Conservation (phyloP, 2,113 vertebrate genomes). For the Lipotes vexillifer region DNA sequence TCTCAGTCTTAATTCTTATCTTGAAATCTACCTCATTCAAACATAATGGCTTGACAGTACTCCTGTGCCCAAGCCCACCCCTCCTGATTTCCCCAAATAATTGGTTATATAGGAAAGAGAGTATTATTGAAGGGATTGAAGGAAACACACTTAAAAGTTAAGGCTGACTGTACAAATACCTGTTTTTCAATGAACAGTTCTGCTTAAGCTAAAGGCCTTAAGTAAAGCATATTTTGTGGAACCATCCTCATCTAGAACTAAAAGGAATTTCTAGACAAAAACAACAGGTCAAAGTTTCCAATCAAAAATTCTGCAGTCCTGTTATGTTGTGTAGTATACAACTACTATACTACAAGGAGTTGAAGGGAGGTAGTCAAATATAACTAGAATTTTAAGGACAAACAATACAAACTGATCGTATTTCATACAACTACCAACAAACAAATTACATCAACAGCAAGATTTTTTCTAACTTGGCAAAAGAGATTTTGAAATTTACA, state of each 20-base stretch:
- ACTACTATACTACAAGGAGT: background rate
- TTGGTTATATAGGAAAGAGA: background rate
- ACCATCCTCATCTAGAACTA: background rate
- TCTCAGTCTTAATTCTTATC: background rate
- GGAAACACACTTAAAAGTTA: background rate
- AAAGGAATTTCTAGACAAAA: conserved; percentile 23
- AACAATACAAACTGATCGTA: background rate
- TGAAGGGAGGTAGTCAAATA: background rate
- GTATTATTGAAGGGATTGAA: background rate
- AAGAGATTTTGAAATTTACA: background rate
- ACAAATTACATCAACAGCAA: background rate
- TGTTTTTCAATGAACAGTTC: background rate
- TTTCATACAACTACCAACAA: background rate
- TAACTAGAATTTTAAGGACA: background rate
- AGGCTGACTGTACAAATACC: background rate
- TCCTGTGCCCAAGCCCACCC: background rate
- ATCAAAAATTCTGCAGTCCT: background rate
- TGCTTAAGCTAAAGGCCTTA: background rate
- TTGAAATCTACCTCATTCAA: background rate
- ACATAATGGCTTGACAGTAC: background rate
- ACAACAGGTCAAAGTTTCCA: background rate
- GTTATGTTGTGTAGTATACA: background rate
- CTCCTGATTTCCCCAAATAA: background rate
- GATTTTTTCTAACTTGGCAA: background rate
- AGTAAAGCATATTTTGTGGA: background rate